A percentile compares a stretch with the other conserved stretches of the same genome.
Conservation (phyloP, 1,140 invertebrate genomes). For the Penaeus indicus region DNA sequence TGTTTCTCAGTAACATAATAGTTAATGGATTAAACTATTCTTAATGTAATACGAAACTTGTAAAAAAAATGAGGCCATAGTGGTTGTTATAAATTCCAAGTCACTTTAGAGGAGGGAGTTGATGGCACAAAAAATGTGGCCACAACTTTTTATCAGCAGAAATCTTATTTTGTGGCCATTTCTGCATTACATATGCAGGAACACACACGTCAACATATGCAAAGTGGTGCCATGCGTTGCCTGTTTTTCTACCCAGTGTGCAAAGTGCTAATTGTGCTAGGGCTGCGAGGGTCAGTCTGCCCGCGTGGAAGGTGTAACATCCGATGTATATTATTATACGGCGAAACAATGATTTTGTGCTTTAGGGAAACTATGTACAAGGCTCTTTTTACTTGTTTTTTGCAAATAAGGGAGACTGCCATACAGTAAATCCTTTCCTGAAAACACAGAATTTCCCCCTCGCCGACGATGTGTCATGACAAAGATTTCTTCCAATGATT, state of each 20-base stretch:
- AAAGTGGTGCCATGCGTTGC: constrained; percentile 45
- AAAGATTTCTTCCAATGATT: constrained; percentile 33
- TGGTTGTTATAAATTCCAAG: constrained; percentile 24
- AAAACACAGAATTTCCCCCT: constrained; percentile 33
- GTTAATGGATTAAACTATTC: too few species aligned
- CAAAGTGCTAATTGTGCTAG: constrained; percentile 36
- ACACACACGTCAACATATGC: constrained; percentile 45
- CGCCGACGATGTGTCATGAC: constrained; percentile 11
- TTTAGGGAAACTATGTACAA: constrained; percentile 4
- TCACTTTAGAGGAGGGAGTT: constrained; percentile 29
- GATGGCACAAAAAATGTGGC: constrained; percentile 4
- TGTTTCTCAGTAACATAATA: constrained; percentile 13
- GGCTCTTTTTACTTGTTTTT: constrained; percentile 38
- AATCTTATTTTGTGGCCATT: constrained; percentile 33
- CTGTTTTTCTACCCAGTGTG: constrained; percentile 52
- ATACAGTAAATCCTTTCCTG: constrained; percentile 27
- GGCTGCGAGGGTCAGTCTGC: constrained; percentile 14
- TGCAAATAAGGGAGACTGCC: constrained; percentile 51
- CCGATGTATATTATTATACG: too few species aligned
- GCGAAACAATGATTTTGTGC: constrained; percentile 15
- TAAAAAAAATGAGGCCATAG: too few species aligned
- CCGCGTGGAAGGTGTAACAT: background rate
- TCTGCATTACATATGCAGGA: constrained; percentile 38
- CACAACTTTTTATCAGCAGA: background rate
- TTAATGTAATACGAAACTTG: too few species aligned